phyloP scores from a whole-genome alignment of 2,888 invertebrate genomes.

The Brachyptera risi region DNA sequence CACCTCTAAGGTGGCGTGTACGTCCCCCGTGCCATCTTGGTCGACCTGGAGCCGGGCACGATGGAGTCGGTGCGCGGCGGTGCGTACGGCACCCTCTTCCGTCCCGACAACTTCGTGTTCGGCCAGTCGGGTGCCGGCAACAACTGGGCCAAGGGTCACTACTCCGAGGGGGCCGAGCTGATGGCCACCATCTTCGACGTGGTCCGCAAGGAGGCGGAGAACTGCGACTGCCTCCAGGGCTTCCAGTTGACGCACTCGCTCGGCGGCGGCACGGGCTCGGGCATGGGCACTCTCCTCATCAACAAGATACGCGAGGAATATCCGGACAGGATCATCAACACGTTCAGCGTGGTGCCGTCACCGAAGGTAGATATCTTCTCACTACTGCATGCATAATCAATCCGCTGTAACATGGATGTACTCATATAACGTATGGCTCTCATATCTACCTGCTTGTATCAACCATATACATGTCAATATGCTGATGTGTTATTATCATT shows the following conservation, averaged over 20 bases:
- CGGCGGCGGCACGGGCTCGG: constrained; percentile 86
- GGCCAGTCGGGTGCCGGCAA: constrained; percentile 68
- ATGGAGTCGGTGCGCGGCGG: constrained; percentile 90
- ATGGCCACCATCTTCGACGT: constrained; percentile 54
- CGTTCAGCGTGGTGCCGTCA: constrained; percentile 78
- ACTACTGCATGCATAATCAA: too few species aligned
- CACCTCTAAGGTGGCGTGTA: constrained; percentile 59
- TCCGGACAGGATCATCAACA: constrained; percentile 83
- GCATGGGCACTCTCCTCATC: constrained; percentile 82
- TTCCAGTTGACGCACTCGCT: constrained; percentile 79
- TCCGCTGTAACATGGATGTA: too few species aligned
- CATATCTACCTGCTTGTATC: too few species aligned
- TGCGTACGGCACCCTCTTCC: constrained; percentile 79
- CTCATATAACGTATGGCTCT: too few species aligned
- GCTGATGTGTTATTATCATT: too few species aligned
- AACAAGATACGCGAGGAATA: constrained; percentile 87
- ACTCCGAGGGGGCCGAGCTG: constrained; percentile 55
- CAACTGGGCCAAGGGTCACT: constrained; percentile 74
- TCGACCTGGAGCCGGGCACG: constrained; percentile 75
- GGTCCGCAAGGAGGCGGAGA: constrained; percentile 53
- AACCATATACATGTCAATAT: too few species aligned
- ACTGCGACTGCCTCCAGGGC: constrained; percentile 56
- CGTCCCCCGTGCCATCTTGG: constrained; percentile 69
- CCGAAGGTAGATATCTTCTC: too few species aligned
- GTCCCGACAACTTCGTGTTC: constrained; percentile 87